phyloP scores from a whole-genome alignment of 2,797 vertebrate genomes.

The Notolabrus celidotus region DNA sequence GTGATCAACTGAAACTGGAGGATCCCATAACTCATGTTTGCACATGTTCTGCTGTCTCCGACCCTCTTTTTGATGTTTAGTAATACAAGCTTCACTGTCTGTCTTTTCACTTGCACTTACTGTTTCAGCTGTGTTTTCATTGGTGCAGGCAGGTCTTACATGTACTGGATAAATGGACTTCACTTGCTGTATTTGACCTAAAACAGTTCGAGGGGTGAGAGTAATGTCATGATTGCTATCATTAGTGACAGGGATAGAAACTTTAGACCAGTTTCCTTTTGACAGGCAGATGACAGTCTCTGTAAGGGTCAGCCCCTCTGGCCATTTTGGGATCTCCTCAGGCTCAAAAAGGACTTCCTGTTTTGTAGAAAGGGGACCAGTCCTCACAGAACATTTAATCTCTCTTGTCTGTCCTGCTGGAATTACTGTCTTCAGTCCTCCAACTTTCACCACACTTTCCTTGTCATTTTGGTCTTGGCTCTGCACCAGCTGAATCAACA shows the following conservation, averaged over 20 bases:
- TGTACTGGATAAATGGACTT: no score
- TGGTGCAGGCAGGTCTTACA: neutral
- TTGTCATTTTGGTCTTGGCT: neutral
- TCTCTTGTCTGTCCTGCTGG: neutral
- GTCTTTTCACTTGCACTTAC: neutral
- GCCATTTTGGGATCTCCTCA: neutral
- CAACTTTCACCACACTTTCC: constrained; percentile 8
- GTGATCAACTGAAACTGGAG: neutral
- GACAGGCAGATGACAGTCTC: no score
- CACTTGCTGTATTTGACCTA: no score
- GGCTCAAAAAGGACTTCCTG: constrained; percentile 35
- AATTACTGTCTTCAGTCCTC: neutral
- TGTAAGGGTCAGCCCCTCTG: no score
- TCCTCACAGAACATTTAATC: constrained; percentile 15
- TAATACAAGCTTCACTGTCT: neutral
- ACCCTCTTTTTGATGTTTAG: no score
- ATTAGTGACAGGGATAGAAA: no score
- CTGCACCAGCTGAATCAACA: constrained; percentile 4
- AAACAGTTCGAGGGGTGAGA: no score
- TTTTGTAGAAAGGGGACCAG: neutral
- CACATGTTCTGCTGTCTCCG: no score
- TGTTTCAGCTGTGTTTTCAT: neutral
- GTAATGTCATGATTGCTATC: no score
- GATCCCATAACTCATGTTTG: constrained; percentile 9
- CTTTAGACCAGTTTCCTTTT: no score